Evolutionary conservation across 2,113 vertebrate species (phyloP).

Genomic region (Platanista minor): DNA sequence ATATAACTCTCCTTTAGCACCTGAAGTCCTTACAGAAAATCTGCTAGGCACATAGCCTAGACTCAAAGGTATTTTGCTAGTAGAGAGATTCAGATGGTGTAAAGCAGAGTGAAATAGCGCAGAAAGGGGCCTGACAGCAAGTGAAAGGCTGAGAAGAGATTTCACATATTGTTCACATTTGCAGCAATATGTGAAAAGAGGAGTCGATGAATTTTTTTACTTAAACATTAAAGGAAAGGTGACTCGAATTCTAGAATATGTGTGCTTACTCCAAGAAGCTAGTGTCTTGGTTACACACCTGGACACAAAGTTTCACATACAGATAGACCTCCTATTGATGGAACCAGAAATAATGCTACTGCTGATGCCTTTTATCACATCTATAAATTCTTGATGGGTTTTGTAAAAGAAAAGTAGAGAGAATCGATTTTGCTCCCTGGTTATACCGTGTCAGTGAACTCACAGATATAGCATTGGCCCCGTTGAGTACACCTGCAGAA

Average conservation of each 20-base stretch:
- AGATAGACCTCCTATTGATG: background rate
- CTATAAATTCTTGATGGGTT: background rate
- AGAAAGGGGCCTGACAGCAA: constrained; percentile 9
- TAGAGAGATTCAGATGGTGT: background rate
- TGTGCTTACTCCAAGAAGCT: background rate
- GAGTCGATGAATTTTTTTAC: background rate
- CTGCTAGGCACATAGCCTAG: background rate
- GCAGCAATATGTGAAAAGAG: background rate
- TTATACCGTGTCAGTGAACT: background rate
- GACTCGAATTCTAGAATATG: background rate
- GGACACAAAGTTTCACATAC: background rate
- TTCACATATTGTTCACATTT: background rate
- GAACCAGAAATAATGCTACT: background rate
- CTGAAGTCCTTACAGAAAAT: background rate
- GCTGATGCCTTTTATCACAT: background rate
- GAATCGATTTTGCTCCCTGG: background rate
- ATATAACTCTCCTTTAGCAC: background rate
- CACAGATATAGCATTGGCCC: background rate
- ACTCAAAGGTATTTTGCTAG: background rate
- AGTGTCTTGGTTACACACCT: background rate
- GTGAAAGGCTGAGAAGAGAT: background rate
- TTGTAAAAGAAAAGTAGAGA: background rate
- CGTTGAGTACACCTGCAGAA: background rate
- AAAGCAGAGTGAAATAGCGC: constrained; percentile 32
- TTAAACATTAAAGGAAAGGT: background rate